These are phyloP conservation scores for Lethocerus indicus DNA, from an alignment of 1,140 invertebrate genomes.

Conservation along the genomic window DNA sequence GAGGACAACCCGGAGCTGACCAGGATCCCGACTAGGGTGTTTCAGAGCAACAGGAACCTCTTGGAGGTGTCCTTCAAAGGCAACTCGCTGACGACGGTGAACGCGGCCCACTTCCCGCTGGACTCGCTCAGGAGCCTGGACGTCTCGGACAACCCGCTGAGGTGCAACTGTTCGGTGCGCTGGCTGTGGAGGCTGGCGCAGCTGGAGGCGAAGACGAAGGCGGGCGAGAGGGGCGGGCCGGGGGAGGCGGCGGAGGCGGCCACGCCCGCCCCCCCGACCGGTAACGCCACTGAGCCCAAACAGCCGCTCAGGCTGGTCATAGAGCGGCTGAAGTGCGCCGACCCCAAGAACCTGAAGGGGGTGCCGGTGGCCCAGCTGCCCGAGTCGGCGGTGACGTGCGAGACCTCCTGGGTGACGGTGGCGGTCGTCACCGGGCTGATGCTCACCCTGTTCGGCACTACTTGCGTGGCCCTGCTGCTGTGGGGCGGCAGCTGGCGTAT, in stretches of 20 bases:
- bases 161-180: constrained; percentile 71
- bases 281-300: constrained; percentile 14
- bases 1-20: constrained; percentile 54
- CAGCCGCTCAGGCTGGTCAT: constrained; percentile 11
- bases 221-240: not conserved
- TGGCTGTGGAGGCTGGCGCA: constrained; percentile 66
- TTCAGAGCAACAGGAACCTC: constrained; percentile 57
- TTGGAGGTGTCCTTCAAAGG: constrained; percentile 50
- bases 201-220: constrained; percentile 7
- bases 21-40: constrained; percentile 47
- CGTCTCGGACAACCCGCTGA: constrained; percentile 63
- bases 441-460: constrained; percentile 25
- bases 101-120: constrained; percentile 61
- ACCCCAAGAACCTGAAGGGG: constrained; percentile 30
- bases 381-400: constrained; percentile 39
- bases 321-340: constrained; percentile 30
- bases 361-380: constrained; percentile 31
- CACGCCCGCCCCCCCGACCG: constrained; percentile 32
- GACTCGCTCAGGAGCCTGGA: constrained; percentile 48
- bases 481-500: constrained; percentile 32
- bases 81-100: constrained; percentile 49
- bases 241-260: constrained; percentile 19
- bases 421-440: constrained; percentile 34
- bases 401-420: constrained; percentile 37
- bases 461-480: constrained; percentile 29